Conservation (phyloP, 2,888 invertebrate species). For the Nomada flava region DNA sequence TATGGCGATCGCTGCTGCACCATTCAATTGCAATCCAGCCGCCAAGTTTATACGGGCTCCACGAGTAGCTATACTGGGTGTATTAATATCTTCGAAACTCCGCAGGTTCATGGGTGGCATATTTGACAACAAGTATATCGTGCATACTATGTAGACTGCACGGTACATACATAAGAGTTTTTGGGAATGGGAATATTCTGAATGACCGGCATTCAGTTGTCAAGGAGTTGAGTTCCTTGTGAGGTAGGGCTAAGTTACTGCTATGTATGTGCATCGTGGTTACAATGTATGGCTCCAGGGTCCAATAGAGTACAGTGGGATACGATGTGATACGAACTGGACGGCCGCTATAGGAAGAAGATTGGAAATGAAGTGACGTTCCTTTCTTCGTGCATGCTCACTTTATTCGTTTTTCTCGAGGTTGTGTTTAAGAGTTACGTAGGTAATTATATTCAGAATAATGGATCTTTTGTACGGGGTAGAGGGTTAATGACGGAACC, state of each 20-base stretch:
- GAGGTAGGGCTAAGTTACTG: background rate
- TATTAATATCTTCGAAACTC: constrained; percentile 27
- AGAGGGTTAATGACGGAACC: too few species aligned
- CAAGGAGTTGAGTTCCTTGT: background rate
- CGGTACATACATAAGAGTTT: background rate
- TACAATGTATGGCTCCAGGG: background rate
- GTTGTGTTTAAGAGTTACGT: too few species aligned
- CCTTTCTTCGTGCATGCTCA: too few species aligned
- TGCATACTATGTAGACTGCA: background rate
- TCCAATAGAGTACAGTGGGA: background rate
- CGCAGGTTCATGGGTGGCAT: background rate
- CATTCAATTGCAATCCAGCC: constrained; percentile 43
- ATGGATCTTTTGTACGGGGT: too few species aligned
- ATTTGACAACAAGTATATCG: constrained; percentile 5
- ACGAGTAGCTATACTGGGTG: background rate
- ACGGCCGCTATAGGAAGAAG: background rate
- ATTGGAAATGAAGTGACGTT: too few species aligned
- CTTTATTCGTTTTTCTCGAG: too few species aligned
- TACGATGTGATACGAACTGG: background rate
- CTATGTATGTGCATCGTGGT: background rate
- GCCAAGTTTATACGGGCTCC: constrained; percentile 15
- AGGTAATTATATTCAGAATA: too few species aligned
- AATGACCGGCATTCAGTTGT: background rate
- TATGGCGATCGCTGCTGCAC: constrained; percentile 8
- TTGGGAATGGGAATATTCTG: background rate